Evolutionary conservation across 92 coral and sea anemone species (phyloP).

Genomic region (Porites rus): DNA sequence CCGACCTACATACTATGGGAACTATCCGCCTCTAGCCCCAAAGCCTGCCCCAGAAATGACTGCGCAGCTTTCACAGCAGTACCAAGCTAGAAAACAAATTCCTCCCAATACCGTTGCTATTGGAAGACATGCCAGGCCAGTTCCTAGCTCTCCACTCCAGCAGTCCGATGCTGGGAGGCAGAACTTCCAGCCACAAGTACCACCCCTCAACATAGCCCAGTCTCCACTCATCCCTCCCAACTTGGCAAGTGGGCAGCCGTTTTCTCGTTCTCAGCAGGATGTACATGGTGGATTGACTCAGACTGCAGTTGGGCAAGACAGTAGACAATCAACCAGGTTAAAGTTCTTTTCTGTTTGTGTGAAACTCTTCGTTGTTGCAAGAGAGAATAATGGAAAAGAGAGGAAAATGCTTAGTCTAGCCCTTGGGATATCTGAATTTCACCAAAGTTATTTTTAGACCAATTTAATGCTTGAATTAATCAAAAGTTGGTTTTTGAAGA

Average conservation of each 20-base stretch:
- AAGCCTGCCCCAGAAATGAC: conserved; percentile 42
- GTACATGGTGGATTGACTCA: conserved; percentile 49
- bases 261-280: conserved; percentile 34
- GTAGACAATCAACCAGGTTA: conserved; percentile 2
- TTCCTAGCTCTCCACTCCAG: conserved; percentile 15
- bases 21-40: conserved; percentile 46
- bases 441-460: too few species aligned
- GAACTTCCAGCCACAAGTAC: conserved; percentile 15
- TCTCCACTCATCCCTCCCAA: not conserved
- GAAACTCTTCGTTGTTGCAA: not conserved
- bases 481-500: too few species aligned
- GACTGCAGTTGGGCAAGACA: conserved; percentile 1
- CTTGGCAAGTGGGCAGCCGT: conserved; percentile 20
- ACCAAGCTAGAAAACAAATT: conserved; percentile 15
- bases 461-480: not conserved
- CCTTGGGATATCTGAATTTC: too few species aligned
- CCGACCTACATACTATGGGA: conserved; percentile 17
- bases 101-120: not conserved
- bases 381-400: too few species aligned
- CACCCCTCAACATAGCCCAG: conserved; percentile 23
- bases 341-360: not conserved
- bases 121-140: conserved; percentile 7
- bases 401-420: too few species aligned
- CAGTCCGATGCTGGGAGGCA: conserved; percentile 23
- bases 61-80: conserved; percentile 36